Evolutionary conservation across 2,113 vertebrate genomes (phyloP), one percentile per base, ranked within the genome.

Genomic region (Sapayoa aenigma): DNA sequence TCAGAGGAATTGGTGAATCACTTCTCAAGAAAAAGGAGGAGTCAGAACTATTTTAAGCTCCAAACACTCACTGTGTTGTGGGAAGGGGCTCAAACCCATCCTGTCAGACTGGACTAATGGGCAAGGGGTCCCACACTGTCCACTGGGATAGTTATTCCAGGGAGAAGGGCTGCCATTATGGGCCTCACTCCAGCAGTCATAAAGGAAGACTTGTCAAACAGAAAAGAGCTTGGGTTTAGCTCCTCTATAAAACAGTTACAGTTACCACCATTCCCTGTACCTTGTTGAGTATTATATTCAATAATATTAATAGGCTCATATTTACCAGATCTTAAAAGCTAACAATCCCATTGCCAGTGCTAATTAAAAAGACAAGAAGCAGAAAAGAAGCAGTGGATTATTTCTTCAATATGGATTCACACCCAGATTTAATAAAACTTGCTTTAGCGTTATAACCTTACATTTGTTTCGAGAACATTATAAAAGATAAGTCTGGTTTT

Each of bases 161-260:
- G 66, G 95, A 96, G 73, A 96, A 96, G 96, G 95, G 94, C 89
- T 96, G 94, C 73, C 94, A 86, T 79, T 93, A 88, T 25, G 72
- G 95, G 96, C 95, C 97, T 95, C 96, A 96, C 53, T 88, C 87
- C 21, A 21, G 47, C 5, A 86, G 95, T 71, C 91, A 93, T 97
- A 96, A 98, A 98, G 96, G 92, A 96, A 90, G 97, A 95, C 82
- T 52, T 91, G 95, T 96, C 59, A 30, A 95, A 91, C 92, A 98
- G 96, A 96, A 97, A 97, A 96, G 72, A 81, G 97, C 73, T 93
- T 62, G 50, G 98, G 98, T 97, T 96, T 81, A 97, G 85, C 88
- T 91, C 78, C 65, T 90, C 94, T 87, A 97, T 97, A 96, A 97
- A 97, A 88, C 71, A 96, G 60, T 94, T 96, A 95, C 94, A 95